Percentiles rank a stretch among this genome's conserved stretches.
These are phyloP conservation scores for Eupleurogrammus muticus DNA, from an alignment of 2,797 vertebrate species.

Conservation along the genomic window DNA sequence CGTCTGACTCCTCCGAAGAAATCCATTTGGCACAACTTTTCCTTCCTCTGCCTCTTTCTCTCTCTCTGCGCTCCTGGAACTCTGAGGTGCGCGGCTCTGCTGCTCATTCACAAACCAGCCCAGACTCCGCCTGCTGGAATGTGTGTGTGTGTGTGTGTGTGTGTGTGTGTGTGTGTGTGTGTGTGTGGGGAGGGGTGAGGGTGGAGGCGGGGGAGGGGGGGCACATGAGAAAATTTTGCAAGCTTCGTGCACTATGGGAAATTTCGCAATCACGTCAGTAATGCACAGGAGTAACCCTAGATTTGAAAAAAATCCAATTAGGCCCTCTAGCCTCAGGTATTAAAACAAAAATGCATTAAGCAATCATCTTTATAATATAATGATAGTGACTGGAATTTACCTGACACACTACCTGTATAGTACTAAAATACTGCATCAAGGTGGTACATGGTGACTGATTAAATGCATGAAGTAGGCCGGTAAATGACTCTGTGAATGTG, in stretches of 20 bases:
- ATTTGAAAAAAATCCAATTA: not conserved
- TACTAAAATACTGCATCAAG: not conserved
- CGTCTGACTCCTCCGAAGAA: slow-evolving; percentile 71
- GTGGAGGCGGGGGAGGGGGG: slow-evolving; percentile 17
- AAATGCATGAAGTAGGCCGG: not conserved
- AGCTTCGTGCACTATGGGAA: slow-evolving; percentile 50
- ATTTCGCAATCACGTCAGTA: not conserved
- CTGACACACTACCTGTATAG: not conserved
- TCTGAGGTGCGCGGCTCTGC: slow-evolving; percentile 50
- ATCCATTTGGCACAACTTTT: slow-evolving; percentile 80
- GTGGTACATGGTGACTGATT: not conserved
- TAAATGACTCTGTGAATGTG: not conserved
- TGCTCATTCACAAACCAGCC: slow-evolving; percentile 83
- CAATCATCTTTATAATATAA: not conserved
- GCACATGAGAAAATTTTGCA: slow-evolving; percentile 44
- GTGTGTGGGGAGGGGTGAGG: slow-evolving; percentile 17
- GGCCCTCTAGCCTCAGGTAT: not conserved
- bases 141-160: slow-evolving; percentile 43
- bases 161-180: slow-evolving; percentile 8
- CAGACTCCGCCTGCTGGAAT: slow-evolving; percentile 82
- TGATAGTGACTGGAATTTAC: too few species aligned
- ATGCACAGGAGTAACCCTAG: not conserved
- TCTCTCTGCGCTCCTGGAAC: slow-evolving; percentile 46
- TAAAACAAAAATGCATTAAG: not conserved
- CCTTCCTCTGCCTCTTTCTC: slow-evolving; percentile 14